Conservation (phyloP, 2,113 vertebrate genomes). For the Mugil cephalus region DNA sequence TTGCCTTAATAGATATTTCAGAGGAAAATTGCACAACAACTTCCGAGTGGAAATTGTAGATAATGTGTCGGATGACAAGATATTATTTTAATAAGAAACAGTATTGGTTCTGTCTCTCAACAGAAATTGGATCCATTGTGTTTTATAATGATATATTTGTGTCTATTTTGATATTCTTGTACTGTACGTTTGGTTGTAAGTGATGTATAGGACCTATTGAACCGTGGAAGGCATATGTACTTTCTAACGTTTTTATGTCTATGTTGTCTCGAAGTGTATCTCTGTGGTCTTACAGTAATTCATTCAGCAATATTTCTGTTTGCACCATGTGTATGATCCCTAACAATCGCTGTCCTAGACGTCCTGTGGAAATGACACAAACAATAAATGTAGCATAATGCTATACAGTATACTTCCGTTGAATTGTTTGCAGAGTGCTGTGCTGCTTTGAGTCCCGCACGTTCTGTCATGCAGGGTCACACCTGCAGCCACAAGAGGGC, state of each 20-base stretch:
- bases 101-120: slow-evolving; percentile 36
- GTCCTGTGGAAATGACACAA: slow-evolving; percentile 53
- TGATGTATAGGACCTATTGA: slow-evolving; percentile 28
- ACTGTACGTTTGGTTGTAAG: slow-evolving; percentile 56
- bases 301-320: slow-evolving; percentile 54
- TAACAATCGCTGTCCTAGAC: slow-evolving; percentile 27
- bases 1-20: slow-evolving; percentile 76
- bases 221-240: slow-evolving; percentile 31
- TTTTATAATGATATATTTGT: slow-evolving; percentile 69
- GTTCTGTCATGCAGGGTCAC: not conserved
- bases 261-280: slow-evolving; percentile 43
- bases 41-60: slow-evolving; percentile 46
- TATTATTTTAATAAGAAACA: slow-evolving; percentile 67
- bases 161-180: slow-evolving; percentile 75
- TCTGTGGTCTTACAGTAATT: slow-evolving; percentile 44
- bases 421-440: not conserved
- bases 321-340: slow-evolving; percentile 42
- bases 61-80: slow-evolving; percentile 48
- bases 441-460: not conserved
- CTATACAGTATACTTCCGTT: not conserved
- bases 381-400: slow-evolving; percentile 69
- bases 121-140: slow-evolving; percentile 41
- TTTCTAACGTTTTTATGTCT: slow-evolving; percentile 57
- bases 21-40: slow-evolving; percentile 68
- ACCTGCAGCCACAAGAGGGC: slow-evolving; percentile 53